phyloP scores from a whole-genome alignment of 2,113 vertebrate genomes.

The Leptocoma aspasia region DNA sequence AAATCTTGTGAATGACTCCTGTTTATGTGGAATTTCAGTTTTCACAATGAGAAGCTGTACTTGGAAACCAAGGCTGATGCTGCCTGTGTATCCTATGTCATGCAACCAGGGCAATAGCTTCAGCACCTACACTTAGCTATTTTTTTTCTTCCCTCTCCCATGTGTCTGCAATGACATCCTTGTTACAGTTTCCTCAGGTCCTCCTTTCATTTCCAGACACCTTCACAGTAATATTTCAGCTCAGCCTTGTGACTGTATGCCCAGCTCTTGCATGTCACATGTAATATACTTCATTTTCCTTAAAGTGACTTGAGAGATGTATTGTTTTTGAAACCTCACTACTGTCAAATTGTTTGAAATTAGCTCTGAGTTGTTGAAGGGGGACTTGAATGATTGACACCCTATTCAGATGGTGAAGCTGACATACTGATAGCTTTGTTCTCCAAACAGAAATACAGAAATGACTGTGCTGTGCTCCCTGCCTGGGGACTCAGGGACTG shows the following conservation, averaged over 20 bases:
- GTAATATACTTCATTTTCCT: slow-evolving; percentile 9
- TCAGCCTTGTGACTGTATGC: neutral
- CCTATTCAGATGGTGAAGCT: neutral
- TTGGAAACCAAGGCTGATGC: neutral
- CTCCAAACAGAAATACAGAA: neutral
- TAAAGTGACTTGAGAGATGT: neutral
- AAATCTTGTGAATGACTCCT: neutral
- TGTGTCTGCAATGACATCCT: neutral
- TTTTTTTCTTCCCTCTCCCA: neutral
- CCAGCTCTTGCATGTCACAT: neutral
- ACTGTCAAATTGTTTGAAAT: slow-evolving; percentile 39
- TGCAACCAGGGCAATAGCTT: neutral
- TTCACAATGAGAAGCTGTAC: neutral
- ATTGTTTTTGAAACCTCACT: slow-evolving; percentile 31
- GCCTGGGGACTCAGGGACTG: neutral
- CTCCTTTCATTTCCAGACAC: neutral
- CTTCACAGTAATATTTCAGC: neutral
- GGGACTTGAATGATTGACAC: neutral
- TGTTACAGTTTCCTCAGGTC: neutral
- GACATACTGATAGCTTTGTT: neutral
- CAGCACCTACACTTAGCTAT: neutral
- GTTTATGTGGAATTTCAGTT: neutral
- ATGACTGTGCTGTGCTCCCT: neutral
- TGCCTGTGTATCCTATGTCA: neutral
- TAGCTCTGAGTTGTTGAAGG: slow-evolving; percentile 21